A percentile compares a stretch with the other conserved stretches of the same genome.
Conservation (phyloP, 2,888 invertebrate species). For the Agrypnus murinus region DNA sequence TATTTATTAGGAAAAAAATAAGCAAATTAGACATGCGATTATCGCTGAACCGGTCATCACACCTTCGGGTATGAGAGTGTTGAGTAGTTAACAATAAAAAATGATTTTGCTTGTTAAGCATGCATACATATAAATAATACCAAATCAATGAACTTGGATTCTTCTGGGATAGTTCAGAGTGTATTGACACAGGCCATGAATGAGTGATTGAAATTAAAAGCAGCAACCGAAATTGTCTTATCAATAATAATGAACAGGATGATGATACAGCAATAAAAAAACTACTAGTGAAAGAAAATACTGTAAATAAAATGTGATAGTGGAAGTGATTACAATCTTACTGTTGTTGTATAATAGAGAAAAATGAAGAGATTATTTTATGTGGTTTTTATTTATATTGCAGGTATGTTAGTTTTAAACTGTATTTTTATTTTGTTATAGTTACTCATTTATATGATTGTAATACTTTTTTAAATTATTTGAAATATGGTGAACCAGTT, state of each 20-base stretch:
- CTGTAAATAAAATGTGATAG: no score
- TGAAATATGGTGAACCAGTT: no score
- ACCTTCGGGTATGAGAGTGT: no score
- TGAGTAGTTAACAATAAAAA: no score
- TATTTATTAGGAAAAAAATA: no score
- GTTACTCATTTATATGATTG: no score
- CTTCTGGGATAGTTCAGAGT: neutral
- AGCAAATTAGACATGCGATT: no score
- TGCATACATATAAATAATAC: neutral
- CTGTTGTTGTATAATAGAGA: neutral
- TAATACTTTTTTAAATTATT: no score
- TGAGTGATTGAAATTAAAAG: constrained; percentile 6
- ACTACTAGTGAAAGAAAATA: no score
- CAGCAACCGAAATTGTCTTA: neutral
- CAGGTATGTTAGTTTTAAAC: neutral
- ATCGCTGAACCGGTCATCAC: no score
- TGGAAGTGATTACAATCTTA: no score
- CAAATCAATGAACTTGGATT: neutral
- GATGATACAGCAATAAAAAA: neutral
- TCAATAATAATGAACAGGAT: neutral
- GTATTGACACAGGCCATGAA: constrained; percentile 5
- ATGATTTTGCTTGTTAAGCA: neutral
- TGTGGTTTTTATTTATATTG: neutral
- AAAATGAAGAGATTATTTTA: neutral
- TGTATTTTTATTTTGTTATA: no score